phyloP scores from a whole-genome alignment of 2,113 vertebrate genomes.

The Aepyceros melampus region DNA sequence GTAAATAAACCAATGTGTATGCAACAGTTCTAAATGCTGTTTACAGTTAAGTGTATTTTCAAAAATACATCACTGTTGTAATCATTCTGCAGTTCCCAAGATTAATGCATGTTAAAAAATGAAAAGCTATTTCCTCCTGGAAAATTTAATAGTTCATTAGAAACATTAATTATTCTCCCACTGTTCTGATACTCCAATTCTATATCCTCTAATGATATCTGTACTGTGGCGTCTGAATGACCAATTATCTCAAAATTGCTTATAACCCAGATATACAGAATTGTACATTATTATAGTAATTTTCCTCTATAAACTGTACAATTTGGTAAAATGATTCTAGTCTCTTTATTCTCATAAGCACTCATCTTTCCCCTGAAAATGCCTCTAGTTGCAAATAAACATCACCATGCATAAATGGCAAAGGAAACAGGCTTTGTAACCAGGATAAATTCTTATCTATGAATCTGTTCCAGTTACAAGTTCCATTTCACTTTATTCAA shows the following conservation, averaged over 20 bases:
- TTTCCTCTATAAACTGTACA: constrained; percentile 47
- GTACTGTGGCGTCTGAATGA: constrained; percentile 52
- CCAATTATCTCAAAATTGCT: constrained; percentile 67
- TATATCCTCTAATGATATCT: constrained; percentile 56
- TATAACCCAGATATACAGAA: constrained; percentile 58
- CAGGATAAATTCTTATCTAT: neutral
- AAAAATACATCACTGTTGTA: constrained; percentile 56
- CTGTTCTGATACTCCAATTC: constrained; percentile 40
- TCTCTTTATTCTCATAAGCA: constrained; percentile 46
- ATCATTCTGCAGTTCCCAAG: constrained; percentile 38
- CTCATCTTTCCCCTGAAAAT: constrained; percentile 40
- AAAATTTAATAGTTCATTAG: constrained; percentile 66
- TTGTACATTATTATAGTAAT: constrained; percentile 59
- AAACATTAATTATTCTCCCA: constrained; percentile 63
- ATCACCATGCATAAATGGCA: neutral
- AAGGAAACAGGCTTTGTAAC: constrained; percentile 14
- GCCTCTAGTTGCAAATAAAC: constrained; percentile 57
- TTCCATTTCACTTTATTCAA: constrained; percentile 41
- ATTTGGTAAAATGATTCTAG: constrained; percentile 46
- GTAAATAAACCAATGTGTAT: constrained; percentile 45
- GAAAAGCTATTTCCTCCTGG: constrained; percentile 34
- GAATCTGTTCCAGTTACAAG: constrained; percentile 10
- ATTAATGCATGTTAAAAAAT: constrained; percentile 54
- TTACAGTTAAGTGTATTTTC: constrained; percentile 43
- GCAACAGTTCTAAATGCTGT: constrained; percentile 21